Base-by-base conservation (phyloP, 1,140 invertebrate genomes). In the Bombus haemorrhoidalis region DNA sequence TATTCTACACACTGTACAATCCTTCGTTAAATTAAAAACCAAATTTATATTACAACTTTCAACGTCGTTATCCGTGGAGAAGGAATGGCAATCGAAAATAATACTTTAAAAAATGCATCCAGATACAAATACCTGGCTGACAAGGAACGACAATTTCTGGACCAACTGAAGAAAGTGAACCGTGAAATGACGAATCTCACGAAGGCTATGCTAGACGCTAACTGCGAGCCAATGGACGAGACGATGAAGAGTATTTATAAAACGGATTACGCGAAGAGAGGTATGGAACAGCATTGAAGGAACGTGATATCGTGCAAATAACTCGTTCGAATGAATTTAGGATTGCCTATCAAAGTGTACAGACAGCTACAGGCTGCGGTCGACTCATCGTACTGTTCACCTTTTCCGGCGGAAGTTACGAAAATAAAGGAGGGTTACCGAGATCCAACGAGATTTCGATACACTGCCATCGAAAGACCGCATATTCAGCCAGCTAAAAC, bases 241-340 rank as follows among this genome's bases (percentile, higher is more conserved):
- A 96, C 96, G 91, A 96, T 96, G 96, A 93, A 94, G 47, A 96
- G 95, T 10, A 95, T 96, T 89, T 96, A 96, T 88, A 95, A 96
- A 92, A 95, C 95, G 0, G 96, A 96, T 73, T 96, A 95, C 85
- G 94, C 95, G 59, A 96, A 96, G 92, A 93, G 95, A 95, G 96
- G 96, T 96, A 81, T 93, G 66, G 39, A 80, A 43, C 0, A 64
- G 41, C 75, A 37, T n/a, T 57, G 32, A 86, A 47, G 18, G 10
- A 62, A 39, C 12, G 43, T 3, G 43, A 64, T 72, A 4, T 39
- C 69, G n/a, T 73, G 8, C n/a, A n/a, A 80, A 43, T 78, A 77
- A 81, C 22, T 57, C 4, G n/a, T n/a, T 69, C 18, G 25, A 37
- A 71, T 72, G 13, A 81, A 64, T 88, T 66, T 74, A 95, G 94